Percentiles rank a stretch among this genome's conserved stretches.
These are phyloP conservation scores for Aegithalos caudatus DNA, from an alignment of 2,113 vertebrate genomes.

Conservation along the genomic window DNA sequence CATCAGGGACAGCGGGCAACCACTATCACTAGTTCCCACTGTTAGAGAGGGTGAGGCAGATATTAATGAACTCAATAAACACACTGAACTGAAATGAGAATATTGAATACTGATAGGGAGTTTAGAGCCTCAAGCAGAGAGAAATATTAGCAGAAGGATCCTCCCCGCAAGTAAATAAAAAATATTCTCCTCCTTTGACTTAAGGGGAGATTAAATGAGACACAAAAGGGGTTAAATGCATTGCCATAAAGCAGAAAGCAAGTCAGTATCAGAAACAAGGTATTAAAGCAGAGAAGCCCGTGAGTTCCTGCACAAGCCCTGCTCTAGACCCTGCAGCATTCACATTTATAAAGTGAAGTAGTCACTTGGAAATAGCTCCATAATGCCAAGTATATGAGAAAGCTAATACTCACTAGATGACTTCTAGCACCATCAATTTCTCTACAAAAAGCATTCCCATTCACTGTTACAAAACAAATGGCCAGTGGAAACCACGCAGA, in stretches of 20 bases:
- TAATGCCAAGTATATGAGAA: slow-evolving; percentile 11
- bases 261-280: neutral
- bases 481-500: neutral
- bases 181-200: neutral
- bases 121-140: neutral
- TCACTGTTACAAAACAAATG: slow-evolving; percentile 47
- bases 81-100: neutral
- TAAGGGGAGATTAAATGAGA: neutral
- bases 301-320: neutral
- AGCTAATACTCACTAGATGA: slow-evolving; percentile 26
- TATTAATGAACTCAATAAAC: neutral
- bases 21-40: neutral
- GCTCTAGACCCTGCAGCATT: slow-evolving; percentile 5
- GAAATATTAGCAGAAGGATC: neutral
- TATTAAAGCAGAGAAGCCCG: neutral
- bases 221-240: neutral
- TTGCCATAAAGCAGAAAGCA: neutral
- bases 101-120: neutral
- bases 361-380: slow-evolving; percentile 8
- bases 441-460: slow-evolving; percentile 6
- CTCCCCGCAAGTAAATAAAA: neutral
- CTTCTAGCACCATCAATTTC: slow-evolving; percentile 37
- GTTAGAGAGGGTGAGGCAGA: neutral
- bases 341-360: slow-evolving; percentile 7
- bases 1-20: neutral